phyloP scores from a whole-genome alignment of 2,888 invertebrate genomes.

The Cephus runcator region DNA sequence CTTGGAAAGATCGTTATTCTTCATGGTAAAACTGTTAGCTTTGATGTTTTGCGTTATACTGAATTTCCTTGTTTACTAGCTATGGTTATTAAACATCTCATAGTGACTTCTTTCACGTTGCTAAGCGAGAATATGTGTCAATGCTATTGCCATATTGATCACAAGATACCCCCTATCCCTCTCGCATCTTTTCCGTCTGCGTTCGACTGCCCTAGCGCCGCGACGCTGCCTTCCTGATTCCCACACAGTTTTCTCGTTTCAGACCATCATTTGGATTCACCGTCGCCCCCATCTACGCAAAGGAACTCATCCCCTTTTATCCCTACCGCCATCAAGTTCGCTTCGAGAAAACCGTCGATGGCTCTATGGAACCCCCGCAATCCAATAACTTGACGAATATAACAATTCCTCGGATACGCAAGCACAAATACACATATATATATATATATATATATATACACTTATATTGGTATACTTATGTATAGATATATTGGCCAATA shows the following conservation, averaged over 20 bases:
- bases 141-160: not conserved
- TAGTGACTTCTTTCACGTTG: not conserved
- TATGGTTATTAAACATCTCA: not conserved
- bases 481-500: not conserved
- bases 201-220: not conserved
- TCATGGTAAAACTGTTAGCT: not conserved
- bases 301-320: not conserved
- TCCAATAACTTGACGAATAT: constrained; percentile 13
- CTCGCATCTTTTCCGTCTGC: not conserved
- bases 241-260: not conserved
- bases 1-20: too few relatives aligned
- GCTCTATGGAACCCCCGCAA: constrained; percentile 8
- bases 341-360: not conserved
- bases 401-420: constrained; percentile 1
- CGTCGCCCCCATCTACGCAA: not conserved
- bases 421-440: not conserved
- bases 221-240: not conserved
- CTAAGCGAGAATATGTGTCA: not conserved
- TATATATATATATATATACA: not conserved
- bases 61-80: not conserved
- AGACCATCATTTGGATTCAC: not conserved
- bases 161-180: not conserved
- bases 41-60: not conserved
- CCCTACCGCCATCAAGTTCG: not conserved
- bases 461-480: not conserved